Conservation (phyloP, 2,113 vertebrate genomes). For the Lepisosteus oculatus region DNA sequence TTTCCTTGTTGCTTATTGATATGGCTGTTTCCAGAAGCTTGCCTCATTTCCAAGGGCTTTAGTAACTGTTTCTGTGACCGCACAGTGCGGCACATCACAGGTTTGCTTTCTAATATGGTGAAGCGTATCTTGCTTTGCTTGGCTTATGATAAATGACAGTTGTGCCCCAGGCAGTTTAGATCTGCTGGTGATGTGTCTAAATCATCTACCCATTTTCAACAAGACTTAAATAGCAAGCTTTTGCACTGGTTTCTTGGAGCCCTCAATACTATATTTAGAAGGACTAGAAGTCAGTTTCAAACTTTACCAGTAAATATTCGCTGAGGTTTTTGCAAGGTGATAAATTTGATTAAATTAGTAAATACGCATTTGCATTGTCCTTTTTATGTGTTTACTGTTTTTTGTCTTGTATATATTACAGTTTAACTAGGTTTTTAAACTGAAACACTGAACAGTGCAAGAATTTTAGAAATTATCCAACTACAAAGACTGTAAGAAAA, state of each 20-base stretch:
- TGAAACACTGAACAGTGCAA: too few relatives aligned
- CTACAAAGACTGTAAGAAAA: too few relatives aligned
- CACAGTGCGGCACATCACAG: background rate
- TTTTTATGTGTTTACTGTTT: too few relatives aligned
- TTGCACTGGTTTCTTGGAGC: background rate
- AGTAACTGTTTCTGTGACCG: background rate
- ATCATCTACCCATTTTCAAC: background rate
- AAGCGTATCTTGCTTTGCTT: background rate
- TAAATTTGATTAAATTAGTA: too few relatives aligned
- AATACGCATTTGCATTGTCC: too few relatives aligned
- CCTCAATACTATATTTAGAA: background rate
- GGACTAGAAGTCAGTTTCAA: background rate
- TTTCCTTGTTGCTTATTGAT: too few relatives aligned
- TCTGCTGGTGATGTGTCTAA: background rate
- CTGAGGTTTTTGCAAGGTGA: background rate
- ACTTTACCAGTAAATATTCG: background rate
- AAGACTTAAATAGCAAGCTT: constrained; percentile 5
- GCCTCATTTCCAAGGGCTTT: too few relatives aligned
- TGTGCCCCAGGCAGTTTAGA: background rate
- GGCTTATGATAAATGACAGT: background rate
- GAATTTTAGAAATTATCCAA: too few relatives aligned
- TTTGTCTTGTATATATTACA: too few relatives aligned
- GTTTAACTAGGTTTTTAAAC: too few relatives aligned
- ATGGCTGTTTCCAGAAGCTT: too few relatives aligned
- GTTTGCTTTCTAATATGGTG: constrained; percentile 4